Evolutionary conservation across 2,113 vertebrate species (phyloP), one percentile per base, ranked within the genome.

Genomic region (Sterna hirundo): DNA sequence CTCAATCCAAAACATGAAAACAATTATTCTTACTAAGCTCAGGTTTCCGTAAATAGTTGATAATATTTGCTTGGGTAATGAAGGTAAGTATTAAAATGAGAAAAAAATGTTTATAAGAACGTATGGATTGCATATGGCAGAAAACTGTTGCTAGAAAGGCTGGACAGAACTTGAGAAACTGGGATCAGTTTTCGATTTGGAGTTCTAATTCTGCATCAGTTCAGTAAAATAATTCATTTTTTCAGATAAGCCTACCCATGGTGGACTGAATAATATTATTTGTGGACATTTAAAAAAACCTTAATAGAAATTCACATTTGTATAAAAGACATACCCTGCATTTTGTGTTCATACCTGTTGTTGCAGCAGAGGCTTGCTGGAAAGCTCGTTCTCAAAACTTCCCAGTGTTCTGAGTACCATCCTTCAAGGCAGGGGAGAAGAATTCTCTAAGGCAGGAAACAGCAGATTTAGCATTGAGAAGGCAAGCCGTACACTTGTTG

Each of bases 391-490:
- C 42, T 58, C 47, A 77, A 49, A 79, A 71, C 11, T 44, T 66
- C 20, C 9, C 11, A 27, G 20, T 4, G 36, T 65, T 78, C 71
- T 46, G 6, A 58, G 30, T 6, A 46, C 25, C 0, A 0, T 54
- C 54, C 60, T 76, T 29, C 32, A 92, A 22, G 27, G 40, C 69
- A 76, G 20, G 6, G 9, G 22, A 69, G 32, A 66, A 54, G 11
- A 64, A 62, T 55, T 86, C 47, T 71, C 27, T 60, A 81, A 81
- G 18, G 22, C 34, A 79, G 46, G 46, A 83, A 54, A 58, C 13
- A 40, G 11, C 32, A 84, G 16, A 7, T 16, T 74, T 25, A 75
- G 8, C 38, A 52, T 20, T 47, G 46, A 65, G 13, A 38, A 90
- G 11, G 22, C 19, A 74, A 86, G 29, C 22, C 4, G 11, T 18